These are phyloP conservation scores for Galeopterus variegatus DNA, from an alignment of 2,113 vertebrate genomes.

Conservation along the genomic window DNA sequence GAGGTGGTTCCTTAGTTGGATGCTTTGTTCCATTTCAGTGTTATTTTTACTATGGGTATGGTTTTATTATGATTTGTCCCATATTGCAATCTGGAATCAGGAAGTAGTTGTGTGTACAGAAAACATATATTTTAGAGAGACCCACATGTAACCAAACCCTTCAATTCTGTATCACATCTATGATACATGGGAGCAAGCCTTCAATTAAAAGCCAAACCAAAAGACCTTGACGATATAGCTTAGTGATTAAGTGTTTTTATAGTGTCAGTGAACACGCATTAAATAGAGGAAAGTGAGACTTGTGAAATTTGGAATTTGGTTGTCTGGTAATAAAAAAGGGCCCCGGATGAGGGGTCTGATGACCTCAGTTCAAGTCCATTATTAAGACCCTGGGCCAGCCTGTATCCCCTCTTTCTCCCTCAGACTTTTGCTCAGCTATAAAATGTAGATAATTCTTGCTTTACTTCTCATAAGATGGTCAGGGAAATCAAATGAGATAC, in stretches of 20 bases:
- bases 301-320: constrained; percentile 43
- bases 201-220: constrained; percentile 66
- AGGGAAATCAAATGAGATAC: not conserved
- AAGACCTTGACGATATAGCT: constrained; percentile 56
- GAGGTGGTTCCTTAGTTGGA: not conserved
- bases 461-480: not conserved
- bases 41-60: constrained; percentile 2
- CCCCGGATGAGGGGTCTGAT: not conserved
- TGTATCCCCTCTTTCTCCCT: not conserved
- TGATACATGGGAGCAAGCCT: constrained; percentile 66
- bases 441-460: not conserved
- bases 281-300: constrained; percentile 50
- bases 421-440: not conserved
- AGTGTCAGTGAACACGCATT: not conserved
- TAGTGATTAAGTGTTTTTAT: constrained; percentile 44
- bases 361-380: not conserved
- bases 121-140: constrained; percentile 66
- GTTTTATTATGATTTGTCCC: constrained; percentile 67
- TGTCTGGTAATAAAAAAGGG: constrained; percentile 22
- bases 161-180: constrained; percentile 42
- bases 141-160: constrained; percentile 63
- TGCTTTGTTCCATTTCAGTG: constrained; percentile 8
- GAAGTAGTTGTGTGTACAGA: constrained; percentile 60
- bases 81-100: constrained; percentile 68
- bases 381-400: not conserved